Evolutionary conservation across 1,140 invertebrate genomes (phyloP).

Genomic region (Himalopsyche phryganea): DNA sequence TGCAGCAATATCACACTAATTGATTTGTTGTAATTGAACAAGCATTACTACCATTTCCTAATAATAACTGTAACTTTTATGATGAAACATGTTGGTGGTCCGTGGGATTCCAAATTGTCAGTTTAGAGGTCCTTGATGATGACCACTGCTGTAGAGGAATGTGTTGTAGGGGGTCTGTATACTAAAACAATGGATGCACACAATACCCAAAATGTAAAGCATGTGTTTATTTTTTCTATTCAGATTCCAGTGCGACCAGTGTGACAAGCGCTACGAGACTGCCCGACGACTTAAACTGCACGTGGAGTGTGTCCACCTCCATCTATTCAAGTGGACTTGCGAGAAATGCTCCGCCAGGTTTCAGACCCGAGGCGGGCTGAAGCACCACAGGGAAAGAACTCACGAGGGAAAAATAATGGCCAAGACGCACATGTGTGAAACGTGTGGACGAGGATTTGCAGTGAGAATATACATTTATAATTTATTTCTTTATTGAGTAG

Average conservation of each 20-base stretch:
- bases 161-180: too few species aligned
- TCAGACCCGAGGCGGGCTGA: conserved; percentile 3
- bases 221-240: neutral
- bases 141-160: too few species aligned
- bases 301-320: neutral
- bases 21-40: too few species aligned
- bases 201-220: too few species aligned
- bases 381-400: neutral
- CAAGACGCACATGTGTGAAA: neutral
- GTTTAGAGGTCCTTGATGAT: too few species aligned
- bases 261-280: conserved; percentile 7
- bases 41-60: too few species aligned
- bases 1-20: too few species aligned
- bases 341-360: neutral
- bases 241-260: conserved; percentile 6
- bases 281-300: neutral
- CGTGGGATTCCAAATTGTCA: too few species aligned
- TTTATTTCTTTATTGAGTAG: too few species aligned
- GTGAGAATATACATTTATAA: neutral
- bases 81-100: too few species aligned
- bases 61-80: too few species aligned
- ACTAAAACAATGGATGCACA: too few species aligned
- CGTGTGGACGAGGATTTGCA: conserved; percentile 1
- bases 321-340: neutral
- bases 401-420: neutral